These are phyloP conservation scores for Tenthredo distinguenda DNA, from an alignment of 2,888 invertebrate genomes.

Conservation along the genomic window DNA sequence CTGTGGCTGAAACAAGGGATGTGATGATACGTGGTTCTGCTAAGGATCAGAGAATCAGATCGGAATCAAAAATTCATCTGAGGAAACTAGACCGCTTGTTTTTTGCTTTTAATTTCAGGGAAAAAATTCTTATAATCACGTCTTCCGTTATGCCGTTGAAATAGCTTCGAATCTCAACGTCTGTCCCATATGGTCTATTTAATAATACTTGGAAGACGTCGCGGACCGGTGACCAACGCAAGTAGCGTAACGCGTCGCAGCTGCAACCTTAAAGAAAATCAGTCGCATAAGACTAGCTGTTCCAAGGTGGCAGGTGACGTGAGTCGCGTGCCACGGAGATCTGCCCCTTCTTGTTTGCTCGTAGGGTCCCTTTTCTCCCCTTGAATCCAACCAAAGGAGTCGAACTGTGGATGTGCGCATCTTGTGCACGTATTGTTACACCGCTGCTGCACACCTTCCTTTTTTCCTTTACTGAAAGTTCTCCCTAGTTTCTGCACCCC, in stretches of 20 bases:
- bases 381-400: background rate
- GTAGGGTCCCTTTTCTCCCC: conserved; percentile 17
- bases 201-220: conserved; percentile 66
- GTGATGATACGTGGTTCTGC: background rate
- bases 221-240: conserved; percentile 69
- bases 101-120: background rate
- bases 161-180: conserved; percentile 71
- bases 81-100: background rate
- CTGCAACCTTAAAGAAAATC: conserved; percentile 53
- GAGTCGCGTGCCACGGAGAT: conserved; percentile 76
- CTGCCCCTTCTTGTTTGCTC: conserved; percentile 62
- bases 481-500: conserved; percentile 65
- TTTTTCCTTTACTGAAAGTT: conserved; percentile 63
- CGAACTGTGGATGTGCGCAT: conserved; percentile 70
- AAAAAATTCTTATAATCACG: background rate
- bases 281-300: conserved; percentile 59
- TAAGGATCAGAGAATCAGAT: background rate
- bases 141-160: conserved; percentile 19
- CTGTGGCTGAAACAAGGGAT: too few relatives aligned
- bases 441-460: conserved; percentile 55
- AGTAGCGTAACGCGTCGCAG: conserved; percentile 63
- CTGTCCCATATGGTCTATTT: conserved; percentile 68
- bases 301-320: conserved; percentile 74
- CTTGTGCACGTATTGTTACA: conserved; percentile 70
- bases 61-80: background rate